Base-by-base conservation (phyloP, 2,888 invertebrate species). In the Lepeophtheirus nordmannii region DNA sequence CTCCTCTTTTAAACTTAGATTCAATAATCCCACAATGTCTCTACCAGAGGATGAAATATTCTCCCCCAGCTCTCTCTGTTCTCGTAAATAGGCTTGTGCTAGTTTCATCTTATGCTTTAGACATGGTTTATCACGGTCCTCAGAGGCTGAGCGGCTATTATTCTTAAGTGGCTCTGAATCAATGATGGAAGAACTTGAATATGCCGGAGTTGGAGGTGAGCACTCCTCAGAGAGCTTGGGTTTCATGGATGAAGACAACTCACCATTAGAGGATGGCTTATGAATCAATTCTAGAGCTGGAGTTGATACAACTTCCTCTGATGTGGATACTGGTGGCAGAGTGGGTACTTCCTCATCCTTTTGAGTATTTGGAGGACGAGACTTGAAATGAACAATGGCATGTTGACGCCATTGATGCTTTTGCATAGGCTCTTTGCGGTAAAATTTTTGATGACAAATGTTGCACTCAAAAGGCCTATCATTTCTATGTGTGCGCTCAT, bases 401-500 rank as follows among this genome's bases (percentile, higher is more conserved):
- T 66, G 66, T 30, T 66, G 66, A 20, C 66, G 59, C 66, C 66
- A 66, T 60, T 66, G 66, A 61, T 66, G 66, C 59, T 66, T 66
- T 41, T 66, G 66, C 66, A 66, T 66, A 5, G 66, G 66, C 39
- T 66, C 66, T 30, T 66, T 66, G 17, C 66, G 23, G 60, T 66
- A 66, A 41, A 66, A 66, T 37, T 66, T 66, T 40, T 66, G 66
- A 17, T 41, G 46, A 23, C 66, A 66, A 30, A 66, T 66, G 60
- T 66, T 66, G 66, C 66, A 66, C 30, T 66, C 60, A 37, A 66
- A 66, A 23, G 66, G 66, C n/a, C 66, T 38, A 40, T 66, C 66
- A 61, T 66, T 66, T 22, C 66, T 8, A 37, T 66, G 66, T 9
- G 66, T 66, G n/a, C 66, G 62, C 30, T 66, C 66, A 40, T 66